These are phyloP conservation scores for Streptopelia turtur DNA, from an alignment of 2,797 vertebrate species.

Conservation along the genomic window DNA sequence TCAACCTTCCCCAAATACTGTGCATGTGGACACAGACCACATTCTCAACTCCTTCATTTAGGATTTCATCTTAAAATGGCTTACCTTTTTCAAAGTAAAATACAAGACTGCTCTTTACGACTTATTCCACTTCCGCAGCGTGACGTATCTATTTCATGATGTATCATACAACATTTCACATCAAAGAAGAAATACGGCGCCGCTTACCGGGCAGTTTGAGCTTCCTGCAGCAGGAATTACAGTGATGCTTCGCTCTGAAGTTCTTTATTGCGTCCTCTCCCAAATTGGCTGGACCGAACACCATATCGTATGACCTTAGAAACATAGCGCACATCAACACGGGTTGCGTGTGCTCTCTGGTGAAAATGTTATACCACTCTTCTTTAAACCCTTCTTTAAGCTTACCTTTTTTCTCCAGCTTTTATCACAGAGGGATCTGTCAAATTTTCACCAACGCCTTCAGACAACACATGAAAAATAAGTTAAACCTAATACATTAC, in stretches of 20 bases:
- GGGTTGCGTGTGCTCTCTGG: not conserved
- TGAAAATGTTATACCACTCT: not conserved
- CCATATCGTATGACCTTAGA: constrained; percentile 93
- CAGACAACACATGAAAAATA: constrained; percentile 51
- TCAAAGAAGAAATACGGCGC: not conserved
- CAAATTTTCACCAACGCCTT: constrained; percentile 96
- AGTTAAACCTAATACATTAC: constrained; percentile 31
- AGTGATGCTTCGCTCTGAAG: constrained; percentile 96
- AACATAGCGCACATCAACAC: not conserved
- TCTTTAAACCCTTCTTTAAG: not conserved
- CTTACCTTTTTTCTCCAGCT: constrained; percentile 96
- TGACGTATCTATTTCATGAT: not conserved
- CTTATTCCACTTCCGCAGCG: not conserved
- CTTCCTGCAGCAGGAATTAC: constrained; percentile 96
- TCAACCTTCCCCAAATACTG: not conserved
- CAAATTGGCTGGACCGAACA: constrained; percentile 95
- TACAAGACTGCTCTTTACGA: not conserved
- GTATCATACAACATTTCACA: accelerated
- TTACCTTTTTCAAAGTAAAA: accelerated
- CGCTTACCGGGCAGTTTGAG: constrained; percentile 95
- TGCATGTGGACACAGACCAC: not conserved
- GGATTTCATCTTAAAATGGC: not conserved
- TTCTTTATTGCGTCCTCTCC: constrained; percentile 98
- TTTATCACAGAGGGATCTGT: constrained; percentile 99
- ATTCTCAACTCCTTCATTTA: not conserved